Percentiles rank a stretch among this genome's conserved stretches.
phyloP scores from a whole-genome alignment of 2,888 invertebrate species.

The Aspidapion aeneum region DNA sequence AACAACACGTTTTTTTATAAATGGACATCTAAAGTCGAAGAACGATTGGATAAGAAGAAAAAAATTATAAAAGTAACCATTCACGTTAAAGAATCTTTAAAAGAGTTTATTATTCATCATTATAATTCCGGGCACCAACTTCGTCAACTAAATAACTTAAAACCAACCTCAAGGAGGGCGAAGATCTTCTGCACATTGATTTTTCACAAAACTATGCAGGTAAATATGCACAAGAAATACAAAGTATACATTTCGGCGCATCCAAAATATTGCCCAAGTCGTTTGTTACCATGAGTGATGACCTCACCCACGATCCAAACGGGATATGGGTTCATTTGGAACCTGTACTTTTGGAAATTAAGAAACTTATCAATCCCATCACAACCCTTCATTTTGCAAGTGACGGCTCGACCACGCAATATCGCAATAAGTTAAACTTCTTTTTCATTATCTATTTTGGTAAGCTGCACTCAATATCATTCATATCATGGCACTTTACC shows the following conservation, averaged over 20 bases:
- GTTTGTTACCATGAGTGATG: neutral
- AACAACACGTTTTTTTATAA: neutral
- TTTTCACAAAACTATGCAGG: constrained; percentile 7
- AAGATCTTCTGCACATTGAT: constrained; percentile 5
- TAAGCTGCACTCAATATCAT: neutral
- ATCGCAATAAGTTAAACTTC: neutral
- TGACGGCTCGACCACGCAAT: neutral
- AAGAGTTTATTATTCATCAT: neutral
- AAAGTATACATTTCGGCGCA: constrained; percentile 1
- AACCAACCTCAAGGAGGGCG: neutral
- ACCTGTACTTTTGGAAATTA: neutral
- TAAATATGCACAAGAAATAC: constrained; percentile 7
- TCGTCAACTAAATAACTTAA: neutral
- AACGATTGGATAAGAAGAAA: neutral
- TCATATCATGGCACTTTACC: neutral
- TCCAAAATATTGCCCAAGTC: neutral
- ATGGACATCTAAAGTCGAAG: neutral
- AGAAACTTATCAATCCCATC: neutral
- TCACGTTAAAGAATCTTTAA: neutral
- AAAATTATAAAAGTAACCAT: neutral
- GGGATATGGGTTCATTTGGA: neutral
- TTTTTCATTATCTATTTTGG: neutral
- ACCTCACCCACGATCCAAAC: neutral
- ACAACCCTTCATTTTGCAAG: neutral
- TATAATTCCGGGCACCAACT: constrained; percentile 3